Base-by-base conservation (phyloP, 2,113 vertebrate species). In the Colistium nudipinnis region DNA sequence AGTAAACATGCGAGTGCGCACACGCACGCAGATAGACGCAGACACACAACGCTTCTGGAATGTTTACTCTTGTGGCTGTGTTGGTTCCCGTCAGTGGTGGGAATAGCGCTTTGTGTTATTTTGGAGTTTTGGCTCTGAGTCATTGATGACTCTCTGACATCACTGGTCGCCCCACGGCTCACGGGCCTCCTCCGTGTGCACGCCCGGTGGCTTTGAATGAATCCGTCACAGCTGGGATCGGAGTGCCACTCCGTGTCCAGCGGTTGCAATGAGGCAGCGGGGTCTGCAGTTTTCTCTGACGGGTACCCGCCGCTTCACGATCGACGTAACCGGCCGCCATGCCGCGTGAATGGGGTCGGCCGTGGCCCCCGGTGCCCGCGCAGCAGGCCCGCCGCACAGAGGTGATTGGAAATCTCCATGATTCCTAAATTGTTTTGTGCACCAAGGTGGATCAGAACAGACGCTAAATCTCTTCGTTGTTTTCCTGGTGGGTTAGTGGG, bases 361-460 rank as follows among this genome's bases (percentile, higher is more conserved):
- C 70, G 63, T 69, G 57, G 61, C 79, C 63, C 39, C 7, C 49
- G 3, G 61, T 22, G 53, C 28, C 73, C n/a, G 22, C 7, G n/a
- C 44, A 20, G 43, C 67, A 54, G 38, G 24, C 59, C 59, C 56
- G 24, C 53, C 45, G 54, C 48, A 45, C 62, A 7, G 54, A 65
- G 49, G 65, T 68, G 59, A 86, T 72, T 81, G 64, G 44, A 83
- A 81, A 76, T 70, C 73, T 84, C n/a, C 45, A 74, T 74, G 76
- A 86, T 81, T 79, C 67, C 51, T 75, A 71, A 77, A 88, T 72
- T 62, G 52, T 66, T 85, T 89, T 78, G 74, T 17, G 65, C 43
- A 43, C 19, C 52, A 74, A 53, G 70, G 45, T 53, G 70, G 39
- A 70, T 73, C 78, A 78, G 74, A 69, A 53, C 59, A 65, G 75